Percentiles rank a stretch among this genome's conserved stretches.
Conservation (phyloP, 2,113 vertebrate genomes). For the Beaufortia kweichowensis region DNA sequence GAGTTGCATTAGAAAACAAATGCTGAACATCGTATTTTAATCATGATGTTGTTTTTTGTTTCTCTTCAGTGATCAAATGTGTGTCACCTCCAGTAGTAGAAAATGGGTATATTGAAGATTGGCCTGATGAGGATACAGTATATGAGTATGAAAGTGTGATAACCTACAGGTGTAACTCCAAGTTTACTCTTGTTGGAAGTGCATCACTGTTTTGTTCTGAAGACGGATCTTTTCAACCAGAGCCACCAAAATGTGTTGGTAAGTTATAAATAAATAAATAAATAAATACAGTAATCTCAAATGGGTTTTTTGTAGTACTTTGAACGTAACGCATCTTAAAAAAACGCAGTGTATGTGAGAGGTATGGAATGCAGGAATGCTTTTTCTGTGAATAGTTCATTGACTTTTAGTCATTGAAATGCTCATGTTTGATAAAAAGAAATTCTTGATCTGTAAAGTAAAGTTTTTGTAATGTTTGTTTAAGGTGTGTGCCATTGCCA, state of each 20-base stretch:
- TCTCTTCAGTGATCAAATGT: slow-evolving; percentile 60
- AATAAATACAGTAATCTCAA: no score
- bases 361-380: no score
- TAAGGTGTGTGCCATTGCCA: no score
- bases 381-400: no score
- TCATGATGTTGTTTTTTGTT: slow-evolving; percentile 1
- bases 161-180: background rate
- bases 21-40: background rate
- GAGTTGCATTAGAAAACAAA: no score
- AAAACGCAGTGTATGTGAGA: no score
- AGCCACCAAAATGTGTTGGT: slow-evolving; percentile 62
- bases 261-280: slow-evolving; percentile 36
- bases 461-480: no score
- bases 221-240: slow-evolving; percentile 27
- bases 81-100: accelerated
- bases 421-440: no score
- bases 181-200: slow-evolving; percentile 23
- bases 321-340: no score
- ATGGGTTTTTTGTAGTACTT: no score
- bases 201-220: background rate
- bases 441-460: no score
- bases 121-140: accelerated
- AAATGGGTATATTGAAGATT: accelerated
- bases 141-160: background rate
- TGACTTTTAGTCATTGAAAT: no score